A percentile compares a stretch with the other conserved stretches of the same genome.
These are phyloP conservation scores for Montipora capitata DNA, from an alignment of 92 coral and sea anemone species.

Conservation along the genomic window DNA sequence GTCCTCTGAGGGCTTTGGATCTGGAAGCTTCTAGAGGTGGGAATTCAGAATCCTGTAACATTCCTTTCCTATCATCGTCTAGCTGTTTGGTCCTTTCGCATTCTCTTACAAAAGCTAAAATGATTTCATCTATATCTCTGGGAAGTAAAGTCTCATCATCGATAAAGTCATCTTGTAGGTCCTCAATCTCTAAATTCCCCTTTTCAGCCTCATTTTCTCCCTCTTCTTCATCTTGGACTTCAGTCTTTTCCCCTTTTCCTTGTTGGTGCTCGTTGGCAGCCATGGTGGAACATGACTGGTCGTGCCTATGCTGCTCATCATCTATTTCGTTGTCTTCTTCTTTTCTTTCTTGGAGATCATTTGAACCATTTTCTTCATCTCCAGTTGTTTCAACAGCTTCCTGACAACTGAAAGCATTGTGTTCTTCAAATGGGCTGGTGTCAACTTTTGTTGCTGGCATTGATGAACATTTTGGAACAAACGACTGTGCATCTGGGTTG, in stretches of 20 bases:
- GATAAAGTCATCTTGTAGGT: slow-evolving; percentile 45
- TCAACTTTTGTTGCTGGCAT: background rate
- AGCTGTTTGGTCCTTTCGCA: slow-evolving; percentile 61
- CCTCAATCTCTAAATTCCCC: slow-evolving; percentile 3
- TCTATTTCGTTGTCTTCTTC: background rate
- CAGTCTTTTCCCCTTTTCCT: background rate
- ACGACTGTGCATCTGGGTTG: slow-evolving; percentile 82
- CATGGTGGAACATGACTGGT: no score
- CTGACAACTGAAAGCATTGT: background rate
- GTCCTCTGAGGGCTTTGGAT: background rate
- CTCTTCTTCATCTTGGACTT: background rate
- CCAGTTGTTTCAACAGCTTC: background rate
- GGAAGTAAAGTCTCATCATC: slow-evolving; percentile 78
- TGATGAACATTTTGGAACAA: slow-evolving; percentile 54
- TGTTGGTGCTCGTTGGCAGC: background rate
- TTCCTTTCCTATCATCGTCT: background rate
- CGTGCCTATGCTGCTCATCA: background rate
- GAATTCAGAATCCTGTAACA: slow-evolving; percentile 63
- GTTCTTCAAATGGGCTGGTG: background rate
- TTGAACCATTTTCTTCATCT: background rate
- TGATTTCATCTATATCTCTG: slow-evolving; percentile 76
- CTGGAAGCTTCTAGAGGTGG: slow-evolving; percentile 53
- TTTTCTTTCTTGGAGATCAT: background rate
- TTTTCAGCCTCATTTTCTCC: slow-evolving; percentile 14
- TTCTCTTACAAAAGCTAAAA: slow-evolving; percentile 75